phyloP scores from a whole-genome alignment of 2,797 vertebrate genomes.

The Heteromormyrus szaboi region DNA sequence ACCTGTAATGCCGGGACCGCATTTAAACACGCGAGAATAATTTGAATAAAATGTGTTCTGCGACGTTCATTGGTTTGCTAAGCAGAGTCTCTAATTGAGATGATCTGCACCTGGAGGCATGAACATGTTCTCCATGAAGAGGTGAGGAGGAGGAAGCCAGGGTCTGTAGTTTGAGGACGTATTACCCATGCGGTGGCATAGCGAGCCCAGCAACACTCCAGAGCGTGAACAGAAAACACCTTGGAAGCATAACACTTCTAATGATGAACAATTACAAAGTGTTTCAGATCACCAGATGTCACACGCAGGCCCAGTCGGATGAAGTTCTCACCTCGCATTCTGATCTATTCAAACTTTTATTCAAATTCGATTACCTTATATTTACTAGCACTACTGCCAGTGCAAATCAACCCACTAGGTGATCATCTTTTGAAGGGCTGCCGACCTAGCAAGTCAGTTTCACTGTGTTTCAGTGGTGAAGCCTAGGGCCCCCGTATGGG shows the following conservation, averaged over 20 bases:
- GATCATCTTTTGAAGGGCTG: not conserved
- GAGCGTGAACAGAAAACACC: not conserved
- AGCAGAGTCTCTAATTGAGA: not conserved
- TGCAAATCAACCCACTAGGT: not conserved
- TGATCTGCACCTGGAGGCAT: slow-evolving; percentile 3
- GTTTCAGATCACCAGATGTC: not conserved
- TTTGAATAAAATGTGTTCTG: not conserved
- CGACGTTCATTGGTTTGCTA: not conserved
- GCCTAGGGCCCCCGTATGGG: not conserved
- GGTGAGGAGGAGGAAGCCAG: slow-evolving; percentile 8
- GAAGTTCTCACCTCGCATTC: not conserved
- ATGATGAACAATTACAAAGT: slow-evolving; percentile 17
- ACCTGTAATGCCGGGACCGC: not conserved
- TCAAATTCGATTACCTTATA: not conserved
- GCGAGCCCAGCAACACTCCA: not conserved
- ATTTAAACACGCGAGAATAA: not conserved
- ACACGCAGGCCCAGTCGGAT: not conserved
- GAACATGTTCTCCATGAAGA: not conserved
- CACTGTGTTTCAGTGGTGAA: not conserved
- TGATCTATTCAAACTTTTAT: not conserved
- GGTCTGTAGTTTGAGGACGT: not conserved
- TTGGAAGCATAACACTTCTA: not conserved
- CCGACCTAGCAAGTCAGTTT: not conserved
- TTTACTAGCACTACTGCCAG: not conserved
- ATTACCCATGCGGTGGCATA: slow-evolving; percentile 13